A percentile compares a stretch with the other conserved stretches of the same genome.
These are phyloP conservation scores for Congeria kusceri DNA, from an alignment of 2,888 invertebrate species.

Conservation along the genomic window DNA sequence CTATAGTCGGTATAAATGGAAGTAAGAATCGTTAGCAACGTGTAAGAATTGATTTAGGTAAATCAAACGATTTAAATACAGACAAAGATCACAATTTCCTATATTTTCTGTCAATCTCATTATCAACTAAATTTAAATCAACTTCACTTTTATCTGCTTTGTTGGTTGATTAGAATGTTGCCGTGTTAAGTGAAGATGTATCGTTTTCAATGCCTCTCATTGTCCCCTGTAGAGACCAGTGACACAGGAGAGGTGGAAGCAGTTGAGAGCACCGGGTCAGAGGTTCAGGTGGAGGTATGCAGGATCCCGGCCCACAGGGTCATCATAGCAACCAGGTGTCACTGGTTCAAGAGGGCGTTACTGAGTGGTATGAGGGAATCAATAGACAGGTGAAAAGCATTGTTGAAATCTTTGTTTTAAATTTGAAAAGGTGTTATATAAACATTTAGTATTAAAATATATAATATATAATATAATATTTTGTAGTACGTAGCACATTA, in stretches of 20 bases:
- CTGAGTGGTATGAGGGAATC: slow-evolving; percentile 91
- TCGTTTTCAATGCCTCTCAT: neutral
- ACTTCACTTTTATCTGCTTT: too few relatives aligned
- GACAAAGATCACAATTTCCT: too few relatives aligned
- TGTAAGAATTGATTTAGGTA: too few relatives aligned
- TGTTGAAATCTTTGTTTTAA: too few relatives aligned
- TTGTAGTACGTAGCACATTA: too few relatives aligned
- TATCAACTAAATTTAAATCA: too few relatives aligned
- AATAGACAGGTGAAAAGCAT: slow-evolving; percentile 87
- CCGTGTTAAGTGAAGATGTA: too few relatives aligned
- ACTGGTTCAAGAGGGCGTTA: slow-evolving; percentile 90
- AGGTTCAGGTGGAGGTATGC: slow-evolving; percentile 78
- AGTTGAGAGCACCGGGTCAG: slow-evolving; percentile 71
- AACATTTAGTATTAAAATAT: neutral
- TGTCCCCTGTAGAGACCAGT: slow-evolving; percentile 80
- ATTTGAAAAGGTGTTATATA: neutral
- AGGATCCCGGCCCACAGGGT: slow-evolving; percentile 88
- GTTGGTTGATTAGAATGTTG: too few relatives aligned
- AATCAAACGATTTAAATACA: too few relatives aligned
- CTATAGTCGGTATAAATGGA: too few relatives aligned
- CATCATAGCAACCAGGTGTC: slow-evolving; percentile 89
- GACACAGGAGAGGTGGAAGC: slow-evolving; percentile 81
- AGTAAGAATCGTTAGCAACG: too few relatives aligned
- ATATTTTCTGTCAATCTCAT: too few relatives aligned
- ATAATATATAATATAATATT: neutral